Evolutionary conservation across 92 coral and sea anemone species (phyloP).

Genomic region (Muricea muricata): DNA sequence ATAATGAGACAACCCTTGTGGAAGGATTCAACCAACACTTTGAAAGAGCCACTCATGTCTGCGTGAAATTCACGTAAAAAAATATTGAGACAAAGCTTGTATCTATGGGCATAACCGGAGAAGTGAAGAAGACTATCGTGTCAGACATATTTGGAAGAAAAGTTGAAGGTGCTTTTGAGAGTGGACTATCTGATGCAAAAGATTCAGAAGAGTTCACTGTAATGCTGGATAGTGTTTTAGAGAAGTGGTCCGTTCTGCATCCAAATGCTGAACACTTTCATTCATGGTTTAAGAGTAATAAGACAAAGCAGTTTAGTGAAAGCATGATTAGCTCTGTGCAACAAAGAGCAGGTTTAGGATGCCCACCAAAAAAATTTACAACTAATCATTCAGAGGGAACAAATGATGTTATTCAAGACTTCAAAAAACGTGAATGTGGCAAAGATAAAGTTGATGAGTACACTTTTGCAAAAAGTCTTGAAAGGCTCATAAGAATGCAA

Average conservation of each 20-base stretch:
- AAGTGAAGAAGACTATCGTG: neutral
- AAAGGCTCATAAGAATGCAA: no score
- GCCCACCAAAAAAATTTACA: constrained; percentile 56
- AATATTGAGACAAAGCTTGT: constrained; percentile 55
- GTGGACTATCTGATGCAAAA: constrained; percentile 28
- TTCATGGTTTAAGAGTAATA: neutral
- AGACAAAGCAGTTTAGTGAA: neutral
- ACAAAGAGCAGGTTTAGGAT: constrained; percentile 61
- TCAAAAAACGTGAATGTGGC: no score
- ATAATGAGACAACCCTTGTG: no score
- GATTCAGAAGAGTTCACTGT: neutral
- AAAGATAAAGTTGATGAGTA: no score
- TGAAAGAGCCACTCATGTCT: no score
- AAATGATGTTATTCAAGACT: no score
- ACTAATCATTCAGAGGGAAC: constrained; percentile 63
- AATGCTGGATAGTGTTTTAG: neutral
- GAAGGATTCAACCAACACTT: no score
- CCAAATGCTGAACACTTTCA: constrained; percentile 19
- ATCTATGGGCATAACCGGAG: constrained; percentile 21
- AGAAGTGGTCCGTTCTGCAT: neutral
- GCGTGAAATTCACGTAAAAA: no score
- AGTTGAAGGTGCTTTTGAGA: neutral
- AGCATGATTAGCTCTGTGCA: constrained; percentile 45
- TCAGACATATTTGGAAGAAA: neutral
- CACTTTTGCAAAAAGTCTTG: no score